These are phyloP conservation scores for Hirtodrosophila alboralis DNA, from an alignment of 2,888 invertebrate species.

Conservation along the genomic window DNA sequence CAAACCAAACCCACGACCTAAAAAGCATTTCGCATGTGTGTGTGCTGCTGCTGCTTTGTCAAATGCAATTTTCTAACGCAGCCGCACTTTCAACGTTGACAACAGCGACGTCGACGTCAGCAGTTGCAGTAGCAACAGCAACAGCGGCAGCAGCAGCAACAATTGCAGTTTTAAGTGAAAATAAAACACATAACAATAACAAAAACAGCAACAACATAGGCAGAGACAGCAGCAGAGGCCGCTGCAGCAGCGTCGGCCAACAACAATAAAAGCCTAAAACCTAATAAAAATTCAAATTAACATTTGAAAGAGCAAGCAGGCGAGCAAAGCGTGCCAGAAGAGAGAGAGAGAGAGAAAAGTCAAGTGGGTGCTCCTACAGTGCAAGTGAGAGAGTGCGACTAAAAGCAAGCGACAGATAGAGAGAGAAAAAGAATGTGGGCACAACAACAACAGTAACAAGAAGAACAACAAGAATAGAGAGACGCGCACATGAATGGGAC, in stretches of 20 bases:
- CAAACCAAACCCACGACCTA: slow-evolving; percentile 51
- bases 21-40: slow-evolving; percentile 28
- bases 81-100: slow-evolving; percentile 79
- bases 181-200: slow-evolving; percentile 59
- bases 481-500: slow-evolving; percentile 38
- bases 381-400: slow-evolving; percentile 7
- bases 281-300: slow-evolving; percentile 83
- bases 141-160: slow-evolving; percentile 45
- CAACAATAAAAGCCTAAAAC: slow-evolving; percentile 80
- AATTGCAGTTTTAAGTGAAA: slow-evolving; percentile 61
- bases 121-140: slow-evolving; percentile 30
- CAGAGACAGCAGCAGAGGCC: slow-evolving; percentile 18
- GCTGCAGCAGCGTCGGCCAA: slow-evolving; percentile 37
- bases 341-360: too few relatives aligned
- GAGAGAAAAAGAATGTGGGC: slow-evolving; percentile 12
- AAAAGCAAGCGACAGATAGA: slow-evolving; percentile 15
- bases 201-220: slow-evolving; percentile 24
- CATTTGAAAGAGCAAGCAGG: slow-evolving; percentile 72
- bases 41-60: slow-evolving; percentile 46
- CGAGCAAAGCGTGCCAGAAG: slow-evolving; percentile 39
- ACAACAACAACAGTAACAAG: slow-evolving; percentile 30
- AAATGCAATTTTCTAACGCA: slow-evolving; percentile 83
- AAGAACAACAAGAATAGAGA: slow-evolving; percentile 40
- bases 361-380: slow-evolving; percentile 28
- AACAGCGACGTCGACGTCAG: slow-evolving; percentile 43